Percentiles rank a stretch among this genome's conserved stretches.
These are phyloP conservation scores for Idaea aversata DNA, from an alignment of 2,888 invertebrate species.

Conservation along the genomic window DNA sequence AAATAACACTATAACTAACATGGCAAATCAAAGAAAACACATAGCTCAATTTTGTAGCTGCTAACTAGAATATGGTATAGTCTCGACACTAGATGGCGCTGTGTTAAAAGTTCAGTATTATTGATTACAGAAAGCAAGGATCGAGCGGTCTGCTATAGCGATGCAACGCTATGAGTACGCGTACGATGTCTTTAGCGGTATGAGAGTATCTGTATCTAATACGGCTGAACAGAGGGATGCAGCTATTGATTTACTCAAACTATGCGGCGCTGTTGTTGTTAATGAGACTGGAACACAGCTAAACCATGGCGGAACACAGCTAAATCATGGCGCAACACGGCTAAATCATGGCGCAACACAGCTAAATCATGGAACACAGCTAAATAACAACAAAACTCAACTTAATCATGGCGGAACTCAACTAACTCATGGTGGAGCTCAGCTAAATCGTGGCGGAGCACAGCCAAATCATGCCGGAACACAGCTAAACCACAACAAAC, in stretches of 20 bases:
- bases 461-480: background rate
- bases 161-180: conserved; percentile 54
- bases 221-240: conserved; percentile 50
- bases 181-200: conserved; percentile 62
- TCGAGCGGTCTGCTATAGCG: conserved; percentile 56
- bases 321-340: conserved; percentile 8
- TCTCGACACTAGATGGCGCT: no score
- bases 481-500: background rate
- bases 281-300: conserved; percentile 20
- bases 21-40: no score
- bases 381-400: conserved; percentile 18
- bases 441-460: no score
- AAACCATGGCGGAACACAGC: background rate
- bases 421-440: background rate
- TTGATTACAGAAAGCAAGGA: conserved; percentile 60
- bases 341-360: conserved; percentile 20
- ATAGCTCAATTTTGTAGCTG: no score
- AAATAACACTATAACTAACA: no score
- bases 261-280: conserved; percentile 55
- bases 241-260: conserved; percentile 43
- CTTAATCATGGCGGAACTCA: background rate
- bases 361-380: conserved; percentile 24
- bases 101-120: background rate
- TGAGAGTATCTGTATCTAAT: conserved; percentile 44
- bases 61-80: no score